Conservation (phyloP, 2,797 vertebrate species). For the Mycteria americana region DNA sequence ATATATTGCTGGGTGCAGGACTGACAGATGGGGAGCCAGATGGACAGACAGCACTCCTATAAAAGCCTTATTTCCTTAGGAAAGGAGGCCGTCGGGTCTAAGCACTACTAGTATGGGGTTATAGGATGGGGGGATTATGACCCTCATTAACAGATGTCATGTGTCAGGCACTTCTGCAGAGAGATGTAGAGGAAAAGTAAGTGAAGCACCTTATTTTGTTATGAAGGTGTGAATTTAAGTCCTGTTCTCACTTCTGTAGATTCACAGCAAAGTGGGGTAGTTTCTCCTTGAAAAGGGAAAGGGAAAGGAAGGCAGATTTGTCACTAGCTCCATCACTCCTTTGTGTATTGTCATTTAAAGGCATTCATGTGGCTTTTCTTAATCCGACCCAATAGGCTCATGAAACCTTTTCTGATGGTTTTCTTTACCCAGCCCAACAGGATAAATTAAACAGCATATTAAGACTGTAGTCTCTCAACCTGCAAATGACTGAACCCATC, state of each 20-base stretch:
- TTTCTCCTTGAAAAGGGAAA: neutral
- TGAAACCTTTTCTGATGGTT: conserved; percentile 10
- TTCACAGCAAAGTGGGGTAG: neutral
- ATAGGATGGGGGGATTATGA: neutral
- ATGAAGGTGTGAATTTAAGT: neutral
- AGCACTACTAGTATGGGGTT: neutral
- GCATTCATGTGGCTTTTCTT: neutral
- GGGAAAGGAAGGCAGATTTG: neutral
- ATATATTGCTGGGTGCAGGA: conserved; percentile 4
- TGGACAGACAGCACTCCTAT: conserved; percentile 40
- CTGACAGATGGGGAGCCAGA: conserved; percentile 62
- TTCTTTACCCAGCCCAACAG: neutral
- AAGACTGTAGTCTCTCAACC: neutral
- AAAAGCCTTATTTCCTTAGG: conserved; percentile 48
- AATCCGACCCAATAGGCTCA: neutral
- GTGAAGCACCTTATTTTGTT: neutral
- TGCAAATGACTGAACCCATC: neutral
- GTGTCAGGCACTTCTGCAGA: neutral
- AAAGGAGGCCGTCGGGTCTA: neutral
- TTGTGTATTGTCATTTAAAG: neutral
- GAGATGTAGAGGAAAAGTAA: neutral
- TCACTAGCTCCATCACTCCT: neutral
- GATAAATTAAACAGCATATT: conserved; percentile 9
- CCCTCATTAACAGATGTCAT: conserved; percentile 1
- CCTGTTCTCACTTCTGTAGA: neutral